These are phyloP conservation scores for Neoarius graeffei DNA, from an alignment of 2,113 vertebrate genomes.

Conservation along the genomic window DNA sequence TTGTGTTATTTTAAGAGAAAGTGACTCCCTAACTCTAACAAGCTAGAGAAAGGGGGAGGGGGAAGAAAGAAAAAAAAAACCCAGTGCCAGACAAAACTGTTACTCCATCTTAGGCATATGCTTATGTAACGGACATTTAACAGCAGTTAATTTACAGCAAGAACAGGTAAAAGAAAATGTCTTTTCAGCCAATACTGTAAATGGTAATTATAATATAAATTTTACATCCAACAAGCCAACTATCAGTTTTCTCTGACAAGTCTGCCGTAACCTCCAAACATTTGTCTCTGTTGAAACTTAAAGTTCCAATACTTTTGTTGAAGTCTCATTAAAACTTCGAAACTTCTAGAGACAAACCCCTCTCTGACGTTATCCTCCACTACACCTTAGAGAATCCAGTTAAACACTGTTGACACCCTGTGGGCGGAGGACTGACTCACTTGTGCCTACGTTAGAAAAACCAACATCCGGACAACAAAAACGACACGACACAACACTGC, in stretches of 20 bases:
- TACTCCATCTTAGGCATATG: neutral
- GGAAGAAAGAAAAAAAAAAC: neutral
- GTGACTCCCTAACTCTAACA: neutral
- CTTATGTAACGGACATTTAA: neutral
- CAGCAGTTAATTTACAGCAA: neutral
- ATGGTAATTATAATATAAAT: neutral
- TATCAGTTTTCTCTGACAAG: neutral
- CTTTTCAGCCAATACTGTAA: neutral
- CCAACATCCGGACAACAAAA: neutral
- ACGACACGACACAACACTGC: neutral
- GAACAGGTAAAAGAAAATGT: neutral
- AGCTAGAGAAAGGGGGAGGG: neutral
- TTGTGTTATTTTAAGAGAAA: neutral
- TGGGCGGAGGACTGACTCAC: slow-evolving; percentile 36
- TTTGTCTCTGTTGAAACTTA: neutral
- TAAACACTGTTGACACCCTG: slow-evolving; percentile 36
- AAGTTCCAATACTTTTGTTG: neutral
- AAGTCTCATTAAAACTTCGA: neutral
- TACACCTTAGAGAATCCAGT: slow-evolving; percentile 27
- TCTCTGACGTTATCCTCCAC: slow-evolving; percentile 19
- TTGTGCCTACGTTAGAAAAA: slow-evolving; percentile 23
- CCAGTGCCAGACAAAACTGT: neutral
- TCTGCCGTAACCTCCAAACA: neutral
- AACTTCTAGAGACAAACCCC: neutral
- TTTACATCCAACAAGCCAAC: neutral